Conservation (phyloP, 2,888 invertebrate genomes). For the Meghimatium bilineatum region DNA sequence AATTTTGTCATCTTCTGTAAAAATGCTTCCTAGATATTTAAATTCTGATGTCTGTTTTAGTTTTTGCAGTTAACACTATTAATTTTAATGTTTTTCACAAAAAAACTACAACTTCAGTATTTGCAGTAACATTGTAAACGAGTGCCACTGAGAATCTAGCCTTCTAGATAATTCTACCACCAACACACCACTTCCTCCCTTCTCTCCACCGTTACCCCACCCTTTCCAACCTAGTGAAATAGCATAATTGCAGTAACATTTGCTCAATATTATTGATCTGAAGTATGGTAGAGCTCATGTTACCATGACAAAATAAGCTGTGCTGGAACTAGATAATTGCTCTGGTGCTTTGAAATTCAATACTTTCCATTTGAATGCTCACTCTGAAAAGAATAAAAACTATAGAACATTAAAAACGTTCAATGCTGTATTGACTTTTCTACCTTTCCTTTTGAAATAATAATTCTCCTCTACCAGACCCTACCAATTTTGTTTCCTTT, state of each 20-base stretch:
- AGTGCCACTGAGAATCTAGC: too few relatives aligned
- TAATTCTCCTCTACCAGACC: neutral
- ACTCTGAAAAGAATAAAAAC: neutral
- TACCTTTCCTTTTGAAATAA: neutral
- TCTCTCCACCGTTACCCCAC: neutral
- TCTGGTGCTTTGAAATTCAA: slow-evolving; percentile 8
- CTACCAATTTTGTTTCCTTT: neutral
- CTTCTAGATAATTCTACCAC: neutral
- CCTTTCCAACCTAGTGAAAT: too few relatives aligned
- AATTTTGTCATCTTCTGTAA: too few relatives aligned
- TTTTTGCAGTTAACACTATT: too few relatives aligned
- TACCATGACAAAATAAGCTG: slow-evolving; percentile 3
- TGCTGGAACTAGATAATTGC: neutral
- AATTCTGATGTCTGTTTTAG: too few relatives aligned
- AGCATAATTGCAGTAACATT: slow-evolving; percentile 5
- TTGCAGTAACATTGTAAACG: too few relatives aligned
- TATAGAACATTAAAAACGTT: neutral
- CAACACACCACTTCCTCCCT: neutral
- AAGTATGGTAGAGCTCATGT: neutral
- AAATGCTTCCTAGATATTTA: too few relatives aligned
- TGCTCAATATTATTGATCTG: slow-evolving; percentile 21
- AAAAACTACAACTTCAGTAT: too few relatives aligned
- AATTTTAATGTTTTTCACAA: too few relatives aligned
- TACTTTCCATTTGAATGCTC: neutral
- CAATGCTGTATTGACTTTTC: neutral